phyloP scores from a whole-genome alignment of 2,113 vertebrate genomes.

The Tachysurus vachellii region DNA sequence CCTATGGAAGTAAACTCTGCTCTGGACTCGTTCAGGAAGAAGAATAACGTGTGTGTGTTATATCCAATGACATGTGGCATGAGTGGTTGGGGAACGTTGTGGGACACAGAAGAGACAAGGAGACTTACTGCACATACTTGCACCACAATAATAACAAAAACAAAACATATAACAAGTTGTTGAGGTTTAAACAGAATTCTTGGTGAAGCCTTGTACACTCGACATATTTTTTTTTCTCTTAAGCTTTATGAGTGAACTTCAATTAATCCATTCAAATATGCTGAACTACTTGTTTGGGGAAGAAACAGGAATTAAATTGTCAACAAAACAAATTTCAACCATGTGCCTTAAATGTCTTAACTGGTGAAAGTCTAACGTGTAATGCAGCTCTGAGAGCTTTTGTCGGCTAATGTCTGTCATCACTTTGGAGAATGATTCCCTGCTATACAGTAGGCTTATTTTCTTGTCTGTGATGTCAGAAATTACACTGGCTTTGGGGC shows the following conservation, averaged over 20 bases:
- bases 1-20: too few species aligned
- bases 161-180: too few species aligned
- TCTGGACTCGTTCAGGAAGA: too few species aligned
- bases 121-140: too few species aligned
- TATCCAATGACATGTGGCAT: too few species aligned
- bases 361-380: neutral
- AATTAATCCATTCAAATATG: neutral
- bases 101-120: too few species aligned
- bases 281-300: neutral
- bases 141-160: too few species aligned
- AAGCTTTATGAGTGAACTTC: neutral
- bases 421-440: neutral
- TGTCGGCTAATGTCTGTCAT: neutral
- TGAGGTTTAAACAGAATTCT: neutral
- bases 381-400: neutral
- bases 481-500: constrained; percentile 24
- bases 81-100: too few species aligned
- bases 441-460: constrained; percentile 26
- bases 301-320: neutral
- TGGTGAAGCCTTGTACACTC: neutral
- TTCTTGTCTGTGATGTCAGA: constrained; percentile 37
- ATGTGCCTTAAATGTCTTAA: neutral
- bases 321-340: neutral
- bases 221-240: neutral
- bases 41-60: too few species aligned